Evolutionary conservation across 2,888 invertebrate genomes (phyloP).

Genomic region (Ferdinandea cuprea): DNA sequence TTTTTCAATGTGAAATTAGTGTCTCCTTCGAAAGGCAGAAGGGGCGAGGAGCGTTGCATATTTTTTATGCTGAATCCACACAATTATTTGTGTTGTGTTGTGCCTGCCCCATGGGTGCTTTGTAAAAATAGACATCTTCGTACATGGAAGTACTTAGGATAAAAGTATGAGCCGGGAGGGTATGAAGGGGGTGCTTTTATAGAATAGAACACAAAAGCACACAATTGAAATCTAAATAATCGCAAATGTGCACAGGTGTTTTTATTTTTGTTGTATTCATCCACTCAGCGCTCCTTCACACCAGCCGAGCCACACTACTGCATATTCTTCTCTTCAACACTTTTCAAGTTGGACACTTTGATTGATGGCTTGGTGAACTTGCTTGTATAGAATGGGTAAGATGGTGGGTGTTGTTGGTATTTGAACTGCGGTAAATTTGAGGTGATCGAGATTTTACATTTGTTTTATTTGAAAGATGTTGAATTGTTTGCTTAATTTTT

Average conservation of each 20-base stretch:
- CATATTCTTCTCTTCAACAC: neutral
- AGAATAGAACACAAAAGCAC: neutral
- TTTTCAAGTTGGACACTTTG: slow-evolving; percentile 14
- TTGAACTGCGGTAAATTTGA: slow-evolving; percentile 17
- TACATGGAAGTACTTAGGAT: too few relatives aligned
- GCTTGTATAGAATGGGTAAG: slow-evolving; percentile 24
- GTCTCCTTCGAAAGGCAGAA: neutral
- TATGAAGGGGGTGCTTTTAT: neutral
- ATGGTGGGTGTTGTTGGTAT: slow-evolving; percentile 35
- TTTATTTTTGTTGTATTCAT: neutral
- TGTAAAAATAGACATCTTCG: neutral
- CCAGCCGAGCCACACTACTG: too few relatives aligned
- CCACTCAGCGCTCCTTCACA: neutral
- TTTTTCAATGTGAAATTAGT: slow-evolving; percentile 41
- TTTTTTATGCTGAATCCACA: slow-evolving; percentile 22
- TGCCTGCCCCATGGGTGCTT: neutral
- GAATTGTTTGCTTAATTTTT: too few relatives aligned
- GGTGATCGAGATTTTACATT: slow-evolving; percentile 2
- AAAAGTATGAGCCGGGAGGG: too few relatives aligned
- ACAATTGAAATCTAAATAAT: slow-evolving; percentile 1
- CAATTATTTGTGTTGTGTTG: neutral
- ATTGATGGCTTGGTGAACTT: slow-evolving; percentile 31
- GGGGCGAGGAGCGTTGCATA: neutral
- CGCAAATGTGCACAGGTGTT: neutral
- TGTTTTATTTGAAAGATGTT: neutral